Base-by-base conservation (phyloP, 2,888 invertebrate species). In the Oegoconia quadripuncta region DNA sequence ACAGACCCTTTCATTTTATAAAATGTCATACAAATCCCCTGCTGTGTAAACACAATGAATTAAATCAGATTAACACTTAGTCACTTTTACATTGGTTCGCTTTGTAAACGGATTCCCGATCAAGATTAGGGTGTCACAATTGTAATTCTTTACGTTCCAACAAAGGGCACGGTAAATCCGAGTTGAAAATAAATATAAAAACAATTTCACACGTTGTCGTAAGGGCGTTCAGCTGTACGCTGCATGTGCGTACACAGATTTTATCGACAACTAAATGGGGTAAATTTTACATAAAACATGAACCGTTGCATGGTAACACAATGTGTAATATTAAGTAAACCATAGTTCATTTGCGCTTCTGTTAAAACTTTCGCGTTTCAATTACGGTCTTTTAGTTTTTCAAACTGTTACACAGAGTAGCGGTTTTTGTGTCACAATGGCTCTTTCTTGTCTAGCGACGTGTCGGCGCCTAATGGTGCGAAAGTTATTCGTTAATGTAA, bases 51-150 rank as follows among this genome's bases (percentile, higher is more conserved):
- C 69, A 80, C 78, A 83, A 79, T 80, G 74, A 69, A 74, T 75
- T 71, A 78, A 81, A 84, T 84, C 83, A 79, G 86, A 86, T 87
- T 86, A 84, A 83, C 86, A 83, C 84, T 84, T 77, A 76, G 54
- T 53, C 59, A 53, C 67, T 63, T 65, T 67, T 67, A 66, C 69
- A 70, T 66, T 50, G 65, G 62, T 54, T 8, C 56, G 72, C 74
- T 78, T 79, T 80, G 76, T 77, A 64, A 74, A 63, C 69, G 66
- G 65, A 67, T 70, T n/a, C 72, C 64, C 69, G 74, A 84, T 84
- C 83, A 76, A 81, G 86, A 84, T 86, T 79, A 77, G 82, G 74
- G 80, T 71, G 71, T 75, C 67, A 74, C 74, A 72, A 63, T n/a
- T 71, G 76, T 78, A 75, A 78, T 80, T 78, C 73, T 78, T 78